These are phyloP conservation scores for Leucoraja erinaceus DNA, from an alignment of 2,113 vertebrate species.

Conservation along the genomic window DNA sequence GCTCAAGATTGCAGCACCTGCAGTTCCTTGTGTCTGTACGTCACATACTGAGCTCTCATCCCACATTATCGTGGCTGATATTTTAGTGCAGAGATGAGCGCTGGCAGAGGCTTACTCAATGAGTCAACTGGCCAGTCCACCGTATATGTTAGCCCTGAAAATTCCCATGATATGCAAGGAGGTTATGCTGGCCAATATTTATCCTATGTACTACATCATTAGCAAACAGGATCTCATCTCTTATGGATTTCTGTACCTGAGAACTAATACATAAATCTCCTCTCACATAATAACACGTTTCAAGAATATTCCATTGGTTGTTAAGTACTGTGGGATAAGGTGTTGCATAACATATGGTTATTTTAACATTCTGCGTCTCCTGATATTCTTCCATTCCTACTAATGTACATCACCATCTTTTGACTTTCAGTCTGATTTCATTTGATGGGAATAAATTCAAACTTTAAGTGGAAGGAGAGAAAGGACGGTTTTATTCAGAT, in stretches of 20 bases:
- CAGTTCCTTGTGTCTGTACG: too few species aligned
- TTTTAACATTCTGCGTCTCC: background rate
- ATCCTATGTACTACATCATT: background rate
- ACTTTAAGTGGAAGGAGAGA: background rate
- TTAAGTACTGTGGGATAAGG: too few species aligned
- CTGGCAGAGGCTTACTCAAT: background rate
- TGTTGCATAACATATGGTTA: background rate
- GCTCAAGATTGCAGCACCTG: too few species aligned
- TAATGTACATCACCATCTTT: background rate
- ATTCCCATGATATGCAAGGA: background rate
- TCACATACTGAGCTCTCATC: too few species aligned
- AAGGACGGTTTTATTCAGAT: too few species aligned
- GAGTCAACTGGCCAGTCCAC: background rate
- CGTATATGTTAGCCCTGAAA: background rate
- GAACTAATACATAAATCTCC: background rate
- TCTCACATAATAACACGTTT: background rate
- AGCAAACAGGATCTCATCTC: background rate
- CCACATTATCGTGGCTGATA: background rate
- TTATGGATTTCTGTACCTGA: background rate
- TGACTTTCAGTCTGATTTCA: background rate
- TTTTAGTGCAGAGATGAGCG: background rate
- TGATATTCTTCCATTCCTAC: background rate
- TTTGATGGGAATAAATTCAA: background rate
- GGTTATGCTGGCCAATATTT: too few species aligned
- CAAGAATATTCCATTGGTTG: too few species aligned